phyloP scores from a whole-genome alignment of 2,113 vertebrate species.

The Gobius niger region DNA sequence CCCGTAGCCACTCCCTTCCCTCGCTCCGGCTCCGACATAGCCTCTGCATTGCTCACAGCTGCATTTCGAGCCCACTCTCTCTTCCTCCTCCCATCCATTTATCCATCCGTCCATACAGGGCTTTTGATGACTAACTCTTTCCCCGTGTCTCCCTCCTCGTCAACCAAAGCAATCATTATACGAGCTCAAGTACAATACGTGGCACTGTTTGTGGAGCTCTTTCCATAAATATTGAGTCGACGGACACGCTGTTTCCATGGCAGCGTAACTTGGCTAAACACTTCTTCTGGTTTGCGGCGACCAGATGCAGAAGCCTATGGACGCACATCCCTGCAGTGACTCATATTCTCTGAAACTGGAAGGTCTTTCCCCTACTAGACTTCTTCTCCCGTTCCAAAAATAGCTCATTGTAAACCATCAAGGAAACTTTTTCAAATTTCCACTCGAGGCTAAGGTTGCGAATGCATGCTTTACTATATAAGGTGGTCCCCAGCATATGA shows the following conservation, averaged over 20 bases:
- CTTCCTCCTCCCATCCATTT: not conserved
- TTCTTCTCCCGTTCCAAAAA: slow-evolving; percentile 39
- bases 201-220: slow-evolving; percentile 54
- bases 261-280: slow-evolving; percentile 35
- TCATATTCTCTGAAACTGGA: slow-evolving; percentile 49
- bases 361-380: slow-evolving; percentile 47
- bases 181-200: slow-evolving; percentile 53
- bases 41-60: slow-evolving; percentile 39
- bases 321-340: slow-evolving; percentile 40
- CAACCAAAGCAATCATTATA: slow-evolving; percentile 42
- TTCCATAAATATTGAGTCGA: slow-evolving; percentile 68
- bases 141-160: slow-evolving; percentile 41
- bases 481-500: not conserved
- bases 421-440: slow-evolving; percentile 33
- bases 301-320: slow-evolving; percentile 29
- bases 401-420: slow-evolving; percentile 28
- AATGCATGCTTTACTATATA: not conserved
- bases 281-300: slow-evolving; percentile 57
- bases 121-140: slow-evolving; percentile 69
- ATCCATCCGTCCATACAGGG: slow-evolving; percentile 21
- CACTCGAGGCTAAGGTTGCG: slow-evolving; percentile 4
- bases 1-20: slow-evolving; percentile 42
- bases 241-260: slow-evolving; percentile 53
- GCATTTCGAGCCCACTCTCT: slow-evolving; percentile 23
- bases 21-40: not conserved